Base-by-base conservation (phyloP, 2,888 invertebrate species). In the Tipula lateralis region DNA sequence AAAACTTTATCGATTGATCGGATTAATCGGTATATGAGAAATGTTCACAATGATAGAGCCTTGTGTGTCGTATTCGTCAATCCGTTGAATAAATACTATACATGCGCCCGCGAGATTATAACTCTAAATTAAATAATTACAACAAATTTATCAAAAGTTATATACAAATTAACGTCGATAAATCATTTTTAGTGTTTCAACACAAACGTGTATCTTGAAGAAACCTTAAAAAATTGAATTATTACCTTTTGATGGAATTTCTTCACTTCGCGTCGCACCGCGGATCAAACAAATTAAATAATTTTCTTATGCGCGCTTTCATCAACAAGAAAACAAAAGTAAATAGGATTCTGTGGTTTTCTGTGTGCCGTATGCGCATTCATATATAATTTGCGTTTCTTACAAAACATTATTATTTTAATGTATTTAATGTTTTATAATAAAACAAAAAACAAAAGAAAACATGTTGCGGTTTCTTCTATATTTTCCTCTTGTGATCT, bases 141-240 rank as follows among this genome's bases (percentile, higher is more conserved):
- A 2, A 6, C n/a, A 44, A 44, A 44, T n/a, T 36, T 36, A 36
- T 36, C 36, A 6, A 50, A 50, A 16, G n/a, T 66, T 66, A 24
- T 66, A 13, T n/a, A 66, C 66, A 66, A 66, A 66, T 66, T 66
- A 66, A 66, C 66, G 66, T 24, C 66, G 66, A 66, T 66, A 66
- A 66, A 66, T 66, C 66, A 66, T n/a, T 44, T 44, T 44, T 44
- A 44, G 44, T n/a, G 66, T 66, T 66, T 19, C 5, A 19, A 9
- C 16, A 19, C 4, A 19, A 50, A 19, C 50, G 39, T 44, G 4
- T 44, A 5, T 12, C 4, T n/a, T n/a, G 4, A 4, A 12, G 39
- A 50, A 50, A 50, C 44, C 44, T 50, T 50, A 50, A 50, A 24
- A 66, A 66, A 66, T 66, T 66, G 66, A 66, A 66, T 66, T 66